Conservation (phyloP, 2,888 invertebrate genomes). For the Luperina nickerlii region DNA sequence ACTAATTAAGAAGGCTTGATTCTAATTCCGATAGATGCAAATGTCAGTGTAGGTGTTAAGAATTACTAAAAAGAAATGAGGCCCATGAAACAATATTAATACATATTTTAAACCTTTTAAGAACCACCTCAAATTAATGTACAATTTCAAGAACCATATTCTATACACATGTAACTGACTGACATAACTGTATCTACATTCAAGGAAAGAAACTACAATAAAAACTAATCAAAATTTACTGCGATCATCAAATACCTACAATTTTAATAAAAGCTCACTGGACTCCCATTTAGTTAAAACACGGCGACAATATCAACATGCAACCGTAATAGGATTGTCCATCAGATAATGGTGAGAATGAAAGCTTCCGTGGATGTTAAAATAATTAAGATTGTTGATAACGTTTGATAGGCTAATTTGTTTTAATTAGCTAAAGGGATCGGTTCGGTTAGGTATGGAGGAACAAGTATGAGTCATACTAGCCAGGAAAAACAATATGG, state of each 20-base stretch:
- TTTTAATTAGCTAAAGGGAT: slow-evolving; percentile 57
- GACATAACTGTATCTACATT: slow-evolving; percentile 14
- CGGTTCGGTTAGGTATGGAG: not conserved
- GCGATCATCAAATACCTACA: slow-evolving; percentile 38
- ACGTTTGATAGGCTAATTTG: slow-evolving; percentile 58
- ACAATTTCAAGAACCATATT: slow-evolving; percentile 2
- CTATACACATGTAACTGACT: too few species aligned
- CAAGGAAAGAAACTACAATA: slow-evolving; percentile 23
- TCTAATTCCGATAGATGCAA: slow-evolving; percentile 29
- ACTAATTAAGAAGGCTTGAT: slow-evolving; percentile 66
- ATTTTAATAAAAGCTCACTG: slow-evolving; percentile 48
- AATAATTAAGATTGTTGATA: slow-evolving; percentile 66
- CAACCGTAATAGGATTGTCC: slow-evolving; percentile 63
- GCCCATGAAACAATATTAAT: not conserved
- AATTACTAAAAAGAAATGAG: not conserved
- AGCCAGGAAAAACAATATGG: not conserved
- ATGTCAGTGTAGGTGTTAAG: not conserved
- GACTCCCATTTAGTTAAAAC: slow-evolving; percentile 61
- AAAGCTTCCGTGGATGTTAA: slow-evolving; percentile 63
- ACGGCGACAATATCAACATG: slow-evolving; percentile 60
- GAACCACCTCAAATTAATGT: not conserved
- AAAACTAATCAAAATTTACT: slow-evolving; percentile 53
- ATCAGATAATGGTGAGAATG: slow-evolving; percentile 62
- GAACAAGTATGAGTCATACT: slow-evolving; percentile 20
- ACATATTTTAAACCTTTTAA: not conserved